Evolutionary conservation across 2,797 vertebrate species (phyloP), one percentile per base, ranked within the genome.

Genomic region (Sebastolobus altivelis): DNA sequence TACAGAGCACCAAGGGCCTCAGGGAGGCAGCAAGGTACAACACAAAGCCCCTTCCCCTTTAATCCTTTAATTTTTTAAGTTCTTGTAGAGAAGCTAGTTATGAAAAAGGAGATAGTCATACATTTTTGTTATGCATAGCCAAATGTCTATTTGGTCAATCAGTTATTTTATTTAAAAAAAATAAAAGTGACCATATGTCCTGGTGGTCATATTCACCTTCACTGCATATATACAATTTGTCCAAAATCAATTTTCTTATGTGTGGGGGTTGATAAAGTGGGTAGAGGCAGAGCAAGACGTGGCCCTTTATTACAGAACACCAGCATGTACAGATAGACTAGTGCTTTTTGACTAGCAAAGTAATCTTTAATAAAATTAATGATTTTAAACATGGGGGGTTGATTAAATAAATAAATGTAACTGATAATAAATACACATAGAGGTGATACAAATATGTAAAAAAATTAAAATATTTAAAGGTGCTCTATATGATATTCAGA

Each of bases 11-110:
- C 86, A 60, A 65, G 82, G 82, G 87, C 88, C 79, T 88, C 88
- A 61, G 67, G 74, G 83, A 88, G 89, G 81, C 83, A 83, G 80
- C 85, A 92, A 95, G 93, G 93, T 94, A 94, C 90, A 86, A 31
- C 61, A 35, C 12, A 56, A 69, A 75, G 18, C 72, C 72, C 43
- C 62, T 11, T 5, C 11, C 12, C 35, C 3, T 52, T 16, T n/a
- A 62, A 54, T 33, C 11, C 12, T 70, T 59, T 38, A 1, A 66
- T 59, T 11, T 63, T 18, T 58, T 13, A 37, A 12, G 6, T 13
- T 33, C 10, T 55, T n/a, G 16, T 4, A 25, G n/a, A 61, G n/a
- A 33, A 38, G 60, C 8, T n/a, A 6, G n/a, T 40, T 65, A 52
- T 58, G 10, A 59, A 59, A 59, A 25, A 5, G 10, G 46, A 33